Evolutionary conservation across 2,797 vertebrate species (phyloP), one percentile per base, ranked within the genome.

Genomic region (Linurgus olivaceus): DNA sequence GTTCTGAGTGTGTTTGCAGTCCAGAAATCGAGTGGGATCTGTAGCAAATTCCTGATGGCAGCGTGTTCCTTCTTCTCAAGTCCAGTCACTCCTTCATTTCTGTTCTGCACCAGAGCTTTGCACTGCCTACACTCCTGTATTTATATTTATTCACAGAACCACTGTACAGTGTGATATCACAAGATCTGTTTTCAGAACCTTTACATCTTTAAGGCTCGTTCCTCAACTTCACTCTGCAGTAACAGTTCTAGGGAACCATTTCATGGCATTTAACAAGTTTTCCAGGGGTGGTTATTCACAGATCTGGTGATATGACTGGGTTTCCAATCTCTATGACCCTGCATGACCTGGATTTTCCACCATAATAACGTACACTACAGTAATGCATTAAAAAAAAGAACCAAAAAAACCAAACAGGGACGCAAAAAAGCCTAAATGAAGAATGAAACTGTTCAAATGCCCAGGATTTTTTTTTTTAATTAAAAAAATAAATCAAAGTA

Each of bases 271-370:
- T 59, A 86, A 40, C 18, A 55, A 1, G 0, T 90, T 94, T 92
- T 81, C 76, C 77, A 77, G 59, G 54, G 51, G 58, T 40, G 19
- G 52, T 54, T 83, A 91, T 65, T 68, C 98, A 98, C 98, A 98
- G 98, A 98, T 98, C 95, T 99, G 99, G 98, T 98, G 99, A 99
- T 98, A 98, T 82, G 96, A 98, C 98, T 98, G 98, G 98, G 98
- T 98, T 99, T 99, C 99, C 99, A 99, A 99, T 99, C 99, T 99
- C 99, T 98, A 98, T 97, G 97, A 97, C 95, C 96, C 97, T 96
- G 96, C 92, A 96, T 87, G 93, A 96, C 96, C 93, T 97, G 97
- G 96, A 89, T 89, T 91, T 92, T 90, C 93, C 95, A 96, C 95
- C 96, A 95, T 96, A 94, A 97, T 35, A 89, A 95, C 1, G 61